Evolutionary conservation across 1,140 invertebrate species (phyloP).

Genomic region (Yoshiicerus persimilis): DNA sequence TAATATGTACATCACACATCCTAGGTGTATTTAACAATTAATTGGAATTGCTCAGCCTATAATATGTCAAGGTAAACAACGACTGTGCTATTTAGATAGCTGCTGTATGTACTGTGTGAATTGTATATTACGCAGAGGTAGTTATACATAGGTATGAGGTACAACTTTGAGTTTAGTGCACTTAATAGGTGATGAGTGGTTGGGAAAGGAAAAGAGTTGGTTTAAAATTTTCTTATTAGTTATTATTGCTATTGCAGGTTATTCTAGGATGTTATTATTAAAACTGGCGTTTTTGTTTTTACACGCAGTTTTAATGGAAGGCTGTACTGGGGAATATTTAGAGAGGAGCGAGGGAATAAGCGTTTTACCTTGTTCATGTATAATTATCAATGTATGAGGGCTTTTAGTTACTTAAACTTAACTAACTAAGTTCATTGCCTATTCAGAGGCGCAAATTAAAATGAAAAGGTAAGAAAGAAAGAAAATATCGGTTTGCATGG

Average conservation of each 20-base stretch:
- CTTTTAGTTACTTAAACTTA: not conserved
- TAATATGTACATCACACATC: not conserved
- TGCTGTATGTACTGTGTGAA: not conserved
- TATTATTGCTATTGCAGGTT: not conserved
- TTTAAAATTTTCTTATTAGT: not conserved
- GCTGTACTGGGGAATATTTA: not conserved
- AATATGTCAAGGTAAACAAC: not conserved
- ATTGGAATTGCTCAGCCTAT: not conserved
- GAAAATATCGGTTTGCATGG: not conserved
- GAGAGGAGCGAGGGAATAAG: not conserved
- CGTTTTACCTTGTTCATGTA: not conserved
- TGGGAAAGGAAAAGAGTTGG: not conserved
- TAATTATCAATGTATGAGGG: not conserved
- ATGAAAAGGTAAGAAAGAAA: not conserved
- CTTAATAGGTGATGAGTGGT: not conserved
- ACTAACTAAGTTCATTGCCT: not conserved
- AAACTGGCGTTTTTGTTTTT: not conserved
- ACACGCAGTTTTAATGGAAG: not conserved
- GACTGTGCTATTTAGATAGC: not conserved
- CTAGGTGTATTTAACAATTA: not conserved
- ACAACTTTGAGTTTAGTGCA: not conserved
- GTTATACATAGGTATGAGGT: too few species aligned
- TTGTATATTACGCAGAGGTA: too few species aligned
- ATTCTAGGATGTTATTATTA: not conserved
- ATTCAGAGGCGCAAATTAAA: constrained; percentile 12